Base-by-base conservation (phyloP, 1,140 invertebrate species). In the Amphibalanus amphitrite region DNA sequence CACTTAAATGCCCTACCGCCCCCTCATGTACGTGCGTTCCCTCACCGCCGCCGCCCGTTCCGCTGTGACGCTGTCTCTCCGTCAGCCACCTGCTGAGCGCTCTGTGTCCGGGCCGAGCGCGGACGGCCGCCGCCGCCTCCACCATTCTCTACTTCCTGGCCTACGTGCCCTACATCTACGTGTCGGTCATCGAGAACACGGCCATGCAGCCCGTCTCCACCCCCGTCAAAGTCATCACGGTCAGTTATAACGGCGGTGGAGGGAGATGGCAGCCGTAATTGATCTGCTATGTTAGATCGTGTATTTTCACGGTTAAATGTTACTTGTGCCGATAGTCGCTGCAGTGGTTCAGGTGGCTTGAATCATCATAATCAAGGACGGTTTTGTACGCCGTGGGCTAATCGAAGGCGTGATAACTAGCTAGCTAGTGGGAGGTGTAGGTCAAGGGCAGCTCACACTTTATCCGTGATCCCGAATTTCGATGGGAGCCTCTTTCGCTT, bases 131-230 rank as follows among this genome's bases (percentile, higher is more conserved):
- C n/a, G 20, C 65, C 10, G 8, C 26, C 8, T 26, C 65, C 6
- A 17, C n/a, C 8, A 28, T 67, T 78, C 23, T 80, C 33, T 80
- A 79, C 71, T 79, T 80, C 71, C 71, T 80, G 30, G 77, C 75
- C 1, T 79, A 79, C 71, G 78, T 80, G 30, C 79, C 79, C 17
- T 80, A 77, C 71, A 78, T 80, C 76, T 80, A 80, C 72, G 79
- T 80, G 70, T 75, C 78, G 17, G 78, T 79, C 17, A 70, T 76
- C 26, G 78, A 79, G 73, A 78, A 79, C 72, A 75, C 77, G 59
- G 78, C 76, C 64, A 77, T 76, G 73, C 75, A 77, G 70, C 69
- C 76, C 65, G 75, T 79, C 47, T 73, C 76, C 67, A 75, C 71
- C 25, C 78, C 75, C 74, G 70, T 77, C 0, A 79, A 79, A 72